Evolutionary conservation across 2,113 vertebrate genomes (phyloP).

Genomic region (Grammomys dolichurus): DNA sequence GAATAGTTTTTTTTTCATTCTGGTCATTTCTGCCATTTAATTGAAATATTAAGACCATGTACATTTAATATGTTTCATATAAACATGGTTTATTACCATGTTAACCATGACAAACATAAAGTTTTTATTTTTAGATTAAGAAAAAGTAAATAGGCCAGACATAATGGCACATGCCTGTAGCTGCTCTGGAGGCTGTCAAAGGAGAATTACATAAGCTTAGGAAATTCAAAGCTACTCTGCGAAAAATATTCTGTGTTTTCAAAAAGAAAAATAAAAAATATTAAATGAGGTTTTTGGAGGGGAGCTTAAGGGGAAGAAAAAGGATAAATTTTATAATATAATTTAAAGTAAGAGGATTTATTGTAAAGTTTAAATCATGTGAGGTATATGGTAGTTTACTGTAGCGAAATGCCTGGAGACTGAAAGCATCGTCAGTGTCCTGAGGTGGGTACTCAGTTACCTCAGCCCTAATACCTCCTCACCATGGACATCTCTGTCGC

Average conservation of each 20-base stretch:
- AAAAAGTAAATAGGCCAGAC: not conserved
- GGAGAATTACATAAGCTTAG: not conserved
- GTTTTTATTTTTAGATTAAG: not conserved
- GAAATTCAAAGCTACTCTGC: not conserved
- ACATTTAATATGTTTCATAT: constrained; percentile 46
- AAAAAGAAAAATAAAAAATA: not conserved
- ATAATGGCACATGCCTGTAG: not conserved
- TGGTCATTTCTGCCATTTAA: constrained; percentile 48
- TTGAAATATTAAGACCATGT: constrained; percentile 40
- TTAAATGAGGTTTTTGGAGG: not conserved
- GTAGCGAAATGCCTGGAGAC: not conserved
- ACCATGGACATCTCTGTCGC: not conserved
- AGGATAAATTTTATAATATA: not conserved
- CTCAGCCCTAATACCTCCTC: not conserved
- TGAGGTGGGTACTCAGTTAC: not conserved
- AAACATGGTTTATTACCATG: not conserved
- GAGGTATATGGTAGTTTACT: not conserved
- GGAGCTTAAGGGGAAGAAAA: not conserved
- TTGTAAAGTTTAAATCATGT: not conserved
- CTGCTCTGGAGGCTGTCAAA: not conserved
- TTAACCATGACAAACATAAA: not conserved
- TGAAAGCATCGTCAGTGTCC: constrained; percentile 41
- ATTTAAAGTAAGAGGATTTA: not conserved
- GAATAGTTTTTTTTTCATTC: not conserved
- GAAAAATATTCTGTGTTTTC: not conserved